Evolutionary conservation across 1,140 invertebrate species (phyloP).

Genomic region (Mizuhopecten yessoensis): DNA sequence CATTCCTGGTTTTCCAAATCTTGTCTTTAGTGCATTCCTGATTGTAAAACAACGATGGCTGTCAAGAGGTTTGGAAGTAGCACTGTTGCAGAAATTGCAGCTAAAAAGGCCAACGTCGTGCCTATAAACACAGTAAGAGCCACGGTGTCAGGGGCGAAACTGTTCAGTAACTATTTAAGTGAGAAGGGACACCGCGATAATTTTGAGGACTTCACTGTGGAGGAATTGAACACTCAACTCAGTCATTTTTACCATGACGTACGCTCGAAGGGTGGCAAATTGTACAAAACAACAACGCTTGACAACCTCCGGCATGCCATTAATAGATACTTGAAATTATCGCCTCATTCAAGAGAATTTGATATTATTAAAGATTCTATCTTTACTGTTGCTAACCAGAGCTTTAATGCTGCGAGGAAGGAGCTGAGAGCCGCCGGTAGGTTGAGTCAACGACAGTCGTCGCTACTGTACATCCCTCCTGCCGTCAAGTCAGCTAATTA

Average conservation of each 20-base stretch:
- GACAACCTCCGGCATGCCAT: neutral
- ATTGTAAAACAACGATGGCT: neutral
- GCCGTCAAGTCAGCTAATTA: too few species aligned
- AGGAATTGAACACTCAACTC: neutral
- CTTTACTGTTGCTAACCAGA: slow-evolving; percentile 4
- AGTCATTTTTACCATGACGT: slow-evolving; percentile 25
- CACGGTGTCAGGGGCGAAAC: neutral
- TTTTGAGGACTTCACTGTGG: neutral
- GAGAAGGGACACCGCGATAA: neutral
- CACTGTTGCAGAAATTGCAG: neutral
- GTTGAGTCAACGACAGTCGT: too few species aligned
- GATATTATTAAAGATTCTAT: slow-evolving; percentile 33
- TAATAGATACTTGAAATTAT: slow-evolving; percentile 43
- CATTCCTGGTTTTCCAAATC: too few species aligned
- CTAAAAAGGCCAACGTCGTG: neutral
- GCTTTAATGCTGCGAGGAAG: neutral
- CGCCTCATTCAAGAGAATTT: neutral
- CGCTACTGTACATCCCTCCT: too few species aligned
- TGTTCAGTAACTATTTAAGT: neutral
- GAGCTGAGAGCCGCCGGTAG: neutral
- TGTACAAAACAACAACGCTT: slow-evolving; percentile 41
- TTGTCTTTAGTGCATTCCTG: too few species aligned
- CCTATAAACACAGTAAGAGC: neutral
- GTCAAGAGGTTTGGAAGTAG: neutral
- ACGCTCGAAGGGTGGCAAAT: neutral